These are phyloP conservation scores for Porites lobata DNA, from an alignment of 92 coral and sea anemone genomes.

Conservation along the genomic window DNA sequence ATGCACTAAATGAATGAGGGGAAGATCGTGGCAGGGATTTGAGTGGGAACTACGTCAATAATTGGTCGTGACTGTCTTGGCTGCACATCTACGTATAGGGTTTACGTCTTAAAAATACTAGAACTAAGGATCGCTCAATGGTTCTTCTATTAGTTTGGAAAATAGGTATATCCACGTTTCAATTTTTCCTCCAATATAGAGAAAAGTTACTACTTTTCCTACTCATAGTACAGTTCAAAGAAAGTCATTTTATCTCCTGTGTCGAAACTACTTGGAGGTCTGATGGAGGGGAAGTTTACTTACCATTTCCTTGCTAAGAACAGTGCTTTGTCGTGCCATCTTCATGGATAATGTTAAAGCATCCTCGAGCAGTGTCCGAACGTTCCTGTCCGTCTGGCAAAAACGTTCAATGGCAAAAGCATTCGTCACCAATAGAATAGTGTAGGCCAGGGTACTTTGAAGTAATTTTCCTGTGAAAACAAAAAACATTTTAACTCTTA, in stretches of 20 bases:
- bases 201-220: background rate
- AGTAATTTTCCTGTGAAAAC: background rate
- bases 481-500: background rate
- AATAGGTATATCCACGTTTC: too few species aligned
- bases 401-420: slow-evolving; percentile 2
- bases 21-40: too few species aligned
- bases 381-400: slow-evolving; percentile 10
- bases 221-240: background rate
- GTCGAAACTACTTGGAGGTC: background rate
- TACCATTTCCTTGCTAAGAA: slow-evolving; percentile 24
- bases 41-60: too few species aligned
- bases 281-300: background rate
- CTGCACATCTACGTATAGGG: too few species aligned
- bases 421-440: background rate
- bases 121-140: too few species aligned
- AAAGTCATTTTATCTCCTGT: background rate
- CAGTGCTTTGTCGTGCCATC: slow-evolving; percentile 1
- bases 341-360: background rate
- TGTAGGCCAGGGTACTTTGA: background rate
- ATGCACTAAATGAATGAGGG: too few species aligned
- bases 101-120: too few species aligned
- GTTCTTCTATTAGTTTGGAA: too few species aligned
- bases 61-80: too few species aligned
- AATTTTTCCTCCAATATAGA: too few species aligned
- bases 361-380: slow-evolving; percentile 1